Base-by-base conservation (phyloP, 2,797 vertebrate species). In the Numenius phaeopus region DNA sequence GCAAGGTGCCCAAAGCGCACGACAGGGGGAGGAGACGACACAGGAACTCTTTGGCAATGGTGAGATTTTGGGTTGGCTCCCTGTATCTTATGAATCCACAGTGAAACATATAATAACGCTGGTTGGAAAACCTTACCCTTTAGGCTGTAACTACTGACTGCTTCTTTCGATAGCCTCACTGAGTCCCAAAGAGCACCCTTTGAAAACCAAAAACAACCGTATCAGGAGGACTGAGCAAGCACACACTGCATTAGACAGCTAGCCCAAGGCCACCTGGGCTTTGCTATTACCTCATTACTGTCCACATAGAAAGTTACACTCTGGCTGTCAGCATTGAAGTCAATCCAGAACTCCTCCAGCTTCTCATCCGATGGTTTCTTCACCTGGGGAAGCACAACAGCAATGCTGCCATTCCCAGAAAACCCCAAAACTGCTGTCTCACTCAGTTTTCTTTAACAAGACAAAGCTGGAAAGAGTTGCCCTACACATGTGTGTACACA, bases 321-420 rank as follows among this genome's bases (percentile, higher is more conserved):
- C 65, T 97, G 98, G 52, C 98, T 99, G 49, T 98, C 98, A 1
- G 97, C 10, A 7, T 99, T 99, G 86, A 99, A 99, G 87, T 99
- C 99, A 3, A 99, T 98, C 99, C 99, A 99, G 96, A 99, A 99
- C 52, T 98, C 81, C 24, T 99, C 98, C 76, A 99, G 95, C 57
- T 99, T 98, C 32, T 99, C 99, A 27, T 99, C 99, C 0, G 97
- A 94, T 6, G 99, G 99, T 78, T 98, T 98, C 89, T 98, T 98
- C 84, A 99, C 96, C 99, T 99, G 83, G 11, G 37, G 71, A 95
- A 76, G 11, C 14, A 69, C 81, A 86, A 86, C 4, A 88, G 23
- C 4, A 8, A 21, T 2, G 3, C 12, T 61, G 6, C 3, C 40
- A 4, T 20, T 78, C 52, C 59, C 64, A 59, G 23, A 29, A 70